These are phyloP conservation scores for Ploceus nigricollis DNA, from an alignment of 2,113 vertebrate species.

Conservation along the genomic window DNA sequence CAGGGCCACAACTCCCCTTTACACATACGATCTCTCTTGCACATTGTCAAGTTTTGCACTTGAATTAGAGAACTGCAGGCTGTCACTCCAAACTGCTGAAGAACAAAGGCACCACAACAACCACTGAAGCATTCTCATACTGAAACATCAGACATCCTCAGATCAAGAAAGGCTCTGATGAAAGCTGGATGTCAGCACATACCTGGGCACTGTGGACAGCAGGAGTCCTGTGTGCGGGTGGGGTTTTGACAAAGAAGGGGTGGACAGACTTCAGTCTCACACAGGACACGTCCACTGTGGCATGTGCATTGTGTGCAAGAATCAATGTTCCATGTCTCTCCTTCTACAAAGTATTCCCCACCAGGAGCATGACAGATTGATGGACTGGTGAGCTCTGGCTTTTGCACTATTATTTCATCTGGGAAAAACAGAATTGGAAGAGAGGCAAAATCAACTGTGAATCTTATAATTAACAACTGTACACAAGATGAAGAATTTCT, in stretches of 20 bases:
- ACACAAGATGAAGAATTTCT: background rate
- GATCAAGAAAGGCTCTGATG: background rate
- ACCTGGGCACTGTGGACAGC: conserved; percentile 89
- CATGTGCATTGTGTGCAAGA: conserved; percentile 89
- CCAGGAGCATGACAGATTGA: conserved; percentile 86
- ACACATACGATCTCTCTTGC: background rate
- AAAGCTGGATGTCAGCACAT: background rate
- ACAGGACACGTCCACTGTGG: conserved; percentile 85
- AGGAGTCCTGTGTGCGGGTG: conserved; percentile 86
- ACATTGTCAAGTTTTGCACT: background rate
- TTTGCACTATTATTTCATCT: conserved; percentile 82
- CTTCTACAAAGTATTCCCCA: conserved; percentile 87
- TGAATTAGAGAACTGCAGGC: background rate
- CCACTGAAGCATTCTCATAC: background rate
- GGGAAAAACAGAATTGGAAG: conserved; percentile 30
- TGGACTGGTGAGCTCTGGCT: conserved; percentile 80
- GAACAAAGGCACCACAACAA: background rate
- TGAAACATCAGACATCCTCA: background rate
- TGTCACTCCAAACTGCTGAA: background rate
- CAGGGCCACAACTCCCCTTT: background rate
- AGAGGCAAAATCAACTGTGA: background rate
- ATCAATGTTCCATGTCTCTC: conserved; percentile 89
- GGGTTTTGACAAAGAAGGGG: conserved; percentile 87
- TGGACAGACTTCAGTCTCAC: conserved; percentile 89
- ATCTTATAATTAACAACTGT: background rate